Conservation (phyloP, 2,113 vertebrate species). For the Porphyrio hochstetteri region DNA sequence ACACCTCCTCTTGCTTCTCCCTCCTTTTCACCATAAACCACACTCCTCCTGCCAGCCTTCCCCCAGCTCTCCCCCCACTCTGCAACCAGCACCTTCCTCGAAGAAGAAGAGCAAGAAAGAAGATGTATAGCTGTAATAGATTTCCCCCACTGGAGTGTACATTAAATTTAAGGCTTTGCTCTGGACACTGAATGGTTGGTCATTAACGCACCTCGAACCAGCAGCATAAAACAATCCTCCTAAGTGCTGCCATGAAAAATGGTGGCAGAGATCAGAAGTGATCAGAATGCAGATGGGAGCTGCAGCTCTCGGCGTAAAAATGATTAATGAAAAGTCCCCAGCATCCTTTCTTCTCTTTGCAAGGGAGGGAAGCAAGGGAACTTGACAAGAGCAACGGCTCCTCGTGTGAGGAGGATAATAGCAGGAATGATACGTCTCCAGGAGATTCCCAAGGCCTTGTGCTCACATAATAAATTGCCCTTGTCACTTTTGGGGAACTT, state of each 20-base stretch:
- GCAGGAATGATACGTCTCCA: conserved; percentile 25
- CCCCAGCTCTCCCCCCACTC: not conserved
- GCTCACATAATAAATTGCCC: conserved; percentile 26
- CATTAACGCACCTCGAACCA: not conserved
- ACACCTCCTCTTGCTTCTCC: not conserved
- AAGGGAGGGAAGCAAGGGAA: not conserved
- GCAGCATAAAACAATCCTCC: conserved; percentile 15
- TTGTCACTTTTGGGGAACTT: conserved; percentile 37
- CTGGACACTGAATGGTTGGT: not conserved
- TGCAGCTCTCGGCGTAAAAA: not conserved
- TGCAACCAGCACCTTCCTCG: not conserved
- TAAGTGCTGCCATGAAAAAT: conserved; percentile 28
- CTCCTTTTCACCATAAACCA: not conserved
- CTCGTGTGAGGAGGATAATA: conserved; percentile 11
- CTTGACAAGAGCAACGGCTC: conserved; percentile 35
- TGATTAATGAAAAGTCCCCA: conserved; percentile 46
- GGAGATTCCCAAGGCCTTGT: conserved; percentile 45
- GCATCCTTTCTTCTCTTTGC: conserved; percentile 13
- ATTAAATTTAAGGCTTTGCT: not conserved
- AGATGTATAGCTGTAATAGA: not conserved
- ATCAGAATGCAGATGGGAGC: conserved; percentile 49
- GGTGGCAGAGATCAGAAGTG: conserved; percentile 30
- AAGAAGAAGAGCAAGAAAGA: not conserved
- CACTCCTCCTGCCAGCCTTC: not conserved
- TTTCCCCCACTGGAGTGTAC: not conserved